Evolutionary conservation across 2,113 vertebrate species (phyloP), one percentile per base, ranked within the genome.

Genomic region (Holacanthus passer): DNA sequence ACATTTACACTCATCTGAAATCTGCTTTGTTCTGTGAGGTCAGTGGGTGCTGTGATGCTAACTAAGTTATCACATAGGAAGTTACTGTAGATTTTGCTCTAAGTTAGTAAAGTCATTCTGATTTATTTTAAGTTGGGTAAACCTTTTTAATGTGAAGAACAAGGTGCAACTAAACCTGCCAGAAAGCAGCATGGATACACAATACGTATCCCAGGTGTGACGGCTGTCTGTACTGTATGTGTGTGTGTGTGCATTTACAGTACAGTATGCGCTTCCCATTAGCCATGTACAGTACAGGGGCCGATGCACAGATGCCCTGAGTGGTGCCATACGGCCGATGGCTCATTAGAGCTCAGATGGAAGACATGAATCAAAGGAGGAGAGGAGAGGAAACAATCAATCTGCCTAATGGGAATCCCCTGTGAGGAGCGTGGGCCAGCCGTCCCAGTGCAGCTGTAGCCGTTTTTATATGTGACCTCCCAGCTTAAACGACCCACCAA

Each of bases 331-430:
- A 95, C 91, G 94, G 94, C 88, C 90, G 82, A 87, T 86, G 92
- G 91, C 93, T 95, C 95, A 95, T 95, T 96, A 96, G 87, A 94
- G 90, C 90, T 91, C 93, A 92, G 92, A 93, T 93, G 90, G 91
- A 95, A 94, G 92, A 93, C 94, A 95, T 95, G 95, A 95, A 95
- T 95, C 95, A 95, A 94, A 95, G 93, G 89, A 92, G 86, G 89
- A 91, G 56, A 89, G 87, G 75, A 90, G 82, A 86, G 65, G 58
- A 90, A 89, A 90, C 82, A 82, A 92, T 88, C 87, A 92, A 95
- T 93, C 92, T 83, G 91, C 84, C 82, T 83, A 92, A 93, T 89
- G 92, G 94, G 90, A 92, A 87, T 93, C 88, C 92, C 94, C 87
- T 84, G 93, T 93, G 85, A 93, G 87, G 84, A 89, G 92, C 72